These are phyloP conservation scores for Stegastes partitus DNA, from an alignment of 2,113 vertebrate genomes.

Conservation along the genomic window DNA sequence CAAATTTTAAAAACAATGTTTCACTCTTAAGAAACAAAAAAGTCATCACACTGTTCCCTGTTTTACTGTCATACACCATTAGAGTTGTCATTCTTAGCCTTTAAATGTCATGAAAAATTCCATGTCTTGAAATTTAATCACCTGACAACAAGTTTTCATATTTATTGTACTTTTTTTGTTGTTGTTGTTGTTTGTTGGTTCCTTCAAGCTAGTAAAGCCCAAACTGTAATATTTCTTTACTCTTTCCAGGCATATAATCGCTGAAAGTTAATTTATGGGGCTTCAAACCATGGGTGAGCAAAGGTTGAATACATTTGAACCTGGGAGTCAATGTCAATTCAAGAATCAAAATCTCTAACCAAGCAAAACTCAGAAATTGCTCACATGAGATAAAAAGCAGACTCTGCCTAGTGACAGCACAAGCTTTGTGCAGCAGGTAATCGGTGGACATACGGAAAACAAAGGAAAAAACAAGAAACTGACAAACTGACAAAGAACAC, in stretches of 20 bases:
- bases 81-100: no score
- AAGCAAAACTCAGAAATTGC: background rate
- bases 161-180: no score
- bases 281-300: no score
- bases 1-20: background rate
- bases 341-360: no score
- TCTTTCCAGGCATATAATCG: background rate
- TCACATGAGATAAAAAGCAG: background rate
- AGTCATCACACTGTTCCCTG: background rate
- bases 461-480: background rate
- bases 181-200: no score
- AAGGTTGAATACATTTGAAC: no score
- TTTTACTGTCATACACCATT: background rate
- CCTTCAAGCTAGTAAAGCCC: background rate
- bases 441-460: background rate
- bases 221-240: background rate
- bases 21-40: background rate
- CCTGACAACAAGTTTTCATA: no score
- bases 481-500: constrained; percentile 4
- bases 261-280: no score
- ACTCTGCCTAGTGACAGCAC: background rate
- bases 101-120: no score
- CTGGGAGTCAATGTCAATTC: no score
- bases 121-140: no score
- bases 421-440: background rate